phyloP scores from a whole-genome alignment of 2,888 invertebrate species.

The Blera fallax region DNA sequence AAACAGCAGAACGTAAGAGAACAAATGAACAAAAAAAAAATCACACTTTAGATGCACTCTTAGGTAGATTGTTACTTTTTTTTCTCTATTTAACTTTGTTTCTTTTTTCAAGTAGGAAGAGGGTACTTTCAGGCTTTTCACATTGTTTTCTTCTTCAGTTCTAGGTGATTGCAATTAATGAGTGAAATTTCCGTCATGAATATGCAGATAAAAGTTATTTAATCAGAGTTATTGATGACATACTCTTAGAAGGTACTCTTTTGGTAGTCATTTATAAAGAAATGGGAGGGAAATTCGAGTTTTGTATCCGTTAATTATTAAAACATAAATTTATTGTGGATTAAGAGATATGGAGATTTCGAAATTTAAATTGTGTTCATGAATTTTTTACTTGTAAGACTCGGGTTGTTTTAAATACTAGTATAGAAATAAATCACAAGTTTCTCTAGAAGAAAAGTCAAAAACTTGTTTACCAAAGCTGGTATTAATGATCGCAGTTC shows the following conservation, averaged over 20 bases:
- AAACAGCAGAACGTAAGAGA: background rate
- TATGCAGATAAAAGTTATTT: conserved; percentile 16
- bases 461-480: background rate
- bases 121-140: background rate
- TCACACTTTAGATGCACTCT: background rate
- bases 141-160: background rate
- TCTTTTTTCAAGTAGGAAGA: too few relatives aligned
- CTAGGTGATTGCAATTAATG: conserved; percentile 35
- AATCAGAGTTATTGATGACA: background rate
- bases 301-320: background rate
- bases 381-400: background rate
- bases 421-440: background rate
- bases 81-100: too few relatives aligned
- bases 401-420: background rate
- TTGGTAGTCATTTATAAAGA: background rate
- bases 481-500: too few relatives aligned
- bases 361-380: background rate
- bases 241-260: background rate
- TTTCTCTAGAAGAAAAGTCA: background rate
- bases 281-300: background rate
- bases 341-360: background rate
- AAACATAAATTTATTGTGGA: background rate
- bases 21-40: background rate
- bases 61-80: background rate
- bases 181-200: conserved; percentile 38